These are phyloP conservation scores for Leuctra nigra DNA, from an alignment of 2,888 invertebrate genomes.

Conservation along the genomic window DNA sequence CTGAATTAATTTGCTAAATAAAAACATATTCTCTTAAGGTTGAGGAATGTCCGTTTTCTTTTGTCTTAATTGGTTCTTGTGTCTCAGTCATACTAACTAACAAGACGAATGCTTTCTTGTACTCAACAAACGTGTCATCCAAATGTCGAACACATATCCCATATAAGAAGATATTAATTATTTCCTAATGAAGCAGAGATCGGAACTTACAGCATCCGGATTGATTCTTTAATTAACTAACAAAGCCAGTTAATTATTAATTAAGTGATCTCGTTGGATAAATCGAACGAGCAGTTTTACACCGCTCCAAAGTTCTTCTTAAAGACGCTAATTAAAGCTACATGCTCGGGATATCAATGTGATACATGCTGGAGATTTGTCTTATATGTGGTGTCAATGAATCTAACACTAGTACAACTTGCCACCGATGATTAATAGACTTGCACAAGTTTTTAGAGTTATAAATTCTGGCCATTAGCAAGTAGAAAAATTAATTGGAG, in stretches of 20 bases:
- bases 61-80: too few species aligned
- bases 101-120: too few species aligned
- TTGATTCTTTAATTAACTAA: background rate
- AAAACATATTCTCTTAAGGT: too few species aligned
- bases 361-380: background rate
- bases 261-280: background rate
- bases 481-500: background rate
- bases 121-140: too few species aligned
- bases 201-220: background rate
- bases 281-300: background rate
- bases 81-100: too few species aligned
- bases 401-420: background rate
- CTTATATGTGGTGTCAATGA: background rate
- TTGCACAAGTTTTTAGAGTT: too few species aligned
- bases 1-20: too few species aligned
- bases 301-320: background rate
- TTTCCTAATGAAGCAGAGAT: background rate
- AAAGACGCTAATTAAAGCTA: background rate
- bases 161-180: background rate
- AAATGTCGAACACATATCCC: background rate
- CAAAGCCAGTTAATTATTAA: background rate
- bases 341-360: background rate
- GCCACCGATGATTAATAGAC: background rate
- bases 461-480: too few species aligned
- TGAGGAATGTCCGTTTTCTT: too few species aligned